Evolutionary conservation across 2,113 vertebrate species (phyloP).

Genomic region (Aleadryas rufinucha): DNA sequence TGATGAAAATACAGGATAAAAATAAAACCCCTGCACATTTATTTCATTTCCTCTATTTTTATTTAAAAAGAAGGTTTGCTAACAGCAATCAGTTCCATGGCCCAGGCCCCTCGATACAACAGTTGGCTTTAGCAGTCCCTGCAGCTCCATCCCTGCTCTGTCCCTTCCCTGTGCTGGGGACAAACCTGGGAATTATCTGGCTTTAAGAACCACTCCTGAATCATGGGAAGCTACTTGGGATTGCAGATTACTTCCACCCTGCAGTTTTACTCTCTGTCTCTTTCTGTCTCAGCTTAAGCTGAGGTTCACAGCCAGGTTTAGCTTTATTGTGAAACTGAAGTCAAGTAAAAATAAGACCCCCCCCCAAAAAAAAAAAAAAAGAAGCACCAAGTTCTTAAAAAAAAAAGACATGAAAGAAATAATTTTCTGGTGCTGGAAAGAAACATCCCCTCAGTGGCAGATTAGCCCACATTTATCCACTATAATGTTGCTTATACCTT

Average conservation of each 20-base stretch:
- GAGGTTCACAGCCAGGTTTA: neutral
- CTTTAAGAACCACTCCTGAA: conserved; percentile 16
- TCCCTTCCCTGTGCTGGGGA: neutral
- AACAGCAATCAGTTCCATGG: neutral
- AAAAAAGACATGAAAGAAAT: neutral
- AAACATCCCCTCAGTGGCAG: conserved; percentile 20
- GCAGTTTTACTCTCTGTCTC: neutral
- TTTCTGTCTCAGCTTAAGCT: neutral
- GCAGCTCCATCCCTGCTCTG: neutral
- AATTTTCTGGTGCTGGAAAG: neutral
- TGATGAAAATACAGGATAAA: neutral
- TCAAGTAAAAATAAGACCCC: neutral
- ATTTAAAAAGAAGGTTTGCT: conserved; percentile 60
- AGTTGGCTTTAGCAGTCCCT: neutral
- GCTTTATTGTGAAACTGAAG: neutral
- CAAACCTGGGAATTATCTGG: neutral
- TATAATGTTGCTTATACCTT: conserved; percentile 45
- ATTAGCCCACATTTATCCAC: conserved; percentile 46
- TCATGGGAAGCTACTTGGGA: neutral
- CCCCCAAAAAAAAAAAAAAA: neutral
- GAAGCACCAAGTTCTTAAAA: neutral
- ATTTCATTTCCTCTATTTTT: conserved; percentile 22
- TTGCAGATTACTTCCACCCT: neutral
- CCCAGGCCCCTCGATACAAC: neutral
- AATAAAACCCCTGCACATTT: neutral